Percentiles rank a stretch among this genome's conserved stretches.
Evolutionary conservation across 2,888 invertebrate genomes (phyloP).

Genomic region (Heliconius ethilla): DNA sequence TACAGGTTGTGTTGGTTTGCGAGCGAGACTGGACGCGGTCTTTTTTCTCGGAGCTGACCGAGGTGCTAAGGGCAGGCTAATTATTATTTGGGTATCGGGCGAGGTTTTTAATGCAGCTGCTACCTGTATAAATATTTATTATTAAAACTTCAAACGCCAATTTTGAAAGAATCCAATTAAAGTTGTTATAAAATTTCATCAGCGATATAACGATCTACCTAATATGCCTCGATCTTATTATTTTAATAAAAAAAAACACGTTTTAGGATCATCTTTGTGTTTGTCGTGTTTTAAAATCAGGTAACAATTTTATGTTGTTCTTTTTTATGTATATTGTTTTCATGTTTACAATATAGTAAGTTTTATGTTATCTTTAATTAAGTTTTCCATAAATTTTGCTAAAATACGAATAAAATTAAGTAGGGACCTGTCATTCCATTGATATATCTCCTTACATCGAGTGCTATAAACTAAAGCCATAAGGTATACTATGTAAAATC

Average conservation of each 20-base stretch:
- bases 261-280: constrained; percentile 31
- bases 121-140: constrained; percentile 82
- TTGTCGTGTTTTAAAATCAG: constrained; percentile 31
- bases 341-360: constrained; percentile 3
- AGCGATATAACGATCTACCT: constrained; percentile 48
- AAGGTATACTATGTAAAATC: no score
- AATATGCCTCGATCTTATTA: constrained; percentile 36
- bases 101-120: constrained; percentile 80
- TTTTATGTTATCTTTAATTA: not conserved
- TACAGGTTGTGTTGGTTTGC: constrained; percentile 80
- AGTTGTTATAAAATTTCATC: constrained; percentile 57
- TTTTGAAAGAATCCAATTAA: constrained; percentile 75
- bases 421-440: not conserved
- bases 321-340: not conserved
- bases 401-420: not conserved
- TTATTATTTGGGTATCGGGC: constrained; percentile 81
- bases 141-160: constrained; percentile 77
- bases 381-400: not conserved
- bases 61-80: constrained; percentile 82
- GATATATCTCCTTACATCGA: no score
- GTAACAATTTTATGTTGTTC: constrained; percentile 5
- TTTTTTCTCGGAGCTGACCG: constrained; percentile 75
- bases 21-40: constrained; percentile 70
- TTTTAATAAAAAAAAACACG: constrained; percentile 30
- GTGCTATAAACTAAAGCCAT: no score